Evolutionary conservation across 2,888 invertebrate species (phyloP).

Genomic region (Petrolisthes manimaculis): DNA sequence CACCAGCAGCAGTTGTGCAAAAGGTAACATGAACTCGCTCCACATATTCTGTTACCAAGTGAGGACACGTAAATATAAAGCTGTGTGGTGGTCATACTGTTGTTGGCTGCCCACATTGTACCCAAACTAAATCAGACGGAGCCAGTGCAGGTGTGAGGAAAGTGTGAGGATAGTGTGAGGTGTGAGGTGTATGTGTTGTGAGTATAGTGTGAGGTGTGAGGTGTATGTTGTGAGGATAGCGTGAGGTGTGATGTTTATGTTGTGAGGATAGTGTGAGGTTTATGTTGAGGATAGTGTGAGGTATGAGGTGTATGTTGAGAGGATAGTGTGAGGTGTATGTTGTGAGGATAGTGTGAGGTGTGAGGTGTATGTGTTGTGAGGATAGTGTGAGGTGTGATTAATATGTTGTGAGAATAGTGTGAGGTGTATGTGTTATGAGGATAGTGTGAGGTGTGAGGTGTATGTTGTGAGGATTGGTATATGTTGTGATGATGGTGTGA

Average conservation of each 20-base stretch:
- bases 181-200: not conserved
- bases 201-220: not conserved
- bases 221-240: not conserved
- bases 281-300: not conserved
- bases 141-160: not conserved
- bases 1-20: too few relatives aligned
- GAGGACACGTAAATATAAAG: too few relatives aligned
- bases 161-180: not conserved
- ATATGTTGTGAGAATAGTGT: not conserved
- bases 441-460: not conserved
- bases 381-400: not conserved
- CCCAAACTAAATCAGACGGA: too few relatives aligned
- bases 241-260: not conserved
- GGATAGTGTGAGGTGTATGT: not conserved
- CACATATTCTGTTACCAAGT: too few relatives aligned
- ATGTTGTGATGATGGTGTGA: not conserved
- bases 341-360: not conserved
- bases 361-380: not conserved
- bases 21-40: too few relatives aligned
- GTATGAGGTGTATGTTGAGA: not conserved
- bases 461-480: not conserved
- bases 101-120: too few relatives aligned
- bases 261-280: not conserved
- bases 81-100: too few relatives aligned
- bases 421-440: slow-evolving; percentile 2